Conservation (phyloP, 2,888 invertebrate species). For the Candidula unifasciata region DNA sequence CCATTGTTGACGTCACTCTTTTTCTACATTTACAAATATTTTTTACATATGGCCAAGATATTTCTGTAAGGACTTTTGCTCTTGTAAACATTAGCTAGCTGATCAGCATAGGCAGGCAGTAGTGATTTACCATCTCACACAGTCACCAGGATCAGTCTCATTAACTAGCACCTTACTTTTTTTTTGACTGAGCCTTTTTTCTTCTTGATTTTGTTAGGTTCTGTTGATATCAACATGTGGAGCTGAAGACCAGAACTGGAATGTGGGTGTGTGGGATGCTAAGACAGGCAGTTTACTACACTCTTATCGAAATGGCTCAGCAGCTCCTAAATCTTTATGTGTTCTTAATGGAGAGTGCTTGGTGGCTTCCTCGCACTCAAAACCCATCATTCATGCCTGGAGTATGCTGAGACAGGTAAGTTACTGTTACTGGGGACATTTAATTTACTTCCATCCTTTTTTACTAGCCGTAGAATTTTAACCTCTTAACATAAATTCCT, state of each 20-base stretch:
- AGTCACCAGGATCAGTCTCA: too few species aligned
- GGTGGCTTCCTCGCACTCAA: slow-evolving; percentile 44
- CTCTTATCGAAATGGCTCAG: slow-evolving; percentile 46
- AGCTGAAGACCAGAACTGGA: slow-evolving; percentile 41
- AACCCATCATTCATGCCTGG: slow-evolving; percentile 51
- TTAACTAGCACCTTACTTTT: not conserved
- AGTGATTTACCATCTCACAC: too few species aligned
- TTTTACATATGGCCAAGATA: too few species aligned
- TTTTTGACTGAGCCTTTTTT: not conserved
- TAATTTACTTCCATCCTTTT: too few species aligned
- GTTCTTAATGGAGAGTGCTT: slow-evolving; percentile 41
- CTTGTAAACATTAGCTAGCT: too few species aligned
- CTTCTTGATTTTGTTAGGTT: slow-evolving; percentile 18
- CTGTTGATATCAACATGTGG: slow-evolving; percentile 35
- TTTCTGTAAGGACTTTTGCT: too few species aligned
- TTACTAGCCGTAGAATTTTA: too few species aligned
- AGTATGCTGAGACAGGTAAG: slow-evolving; percentile 46
- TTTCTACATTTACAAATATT: too few species aligned
- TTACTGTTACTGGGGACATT: not conserved
- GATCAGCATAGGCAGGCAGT: too few species aligned
- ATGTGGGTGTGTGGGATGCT: slow-evolving; percentile 49
- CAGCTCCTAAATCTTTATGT: slow-evolving; percentile 29
- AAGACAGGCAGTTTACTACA: slow-evolving; percentile 48
- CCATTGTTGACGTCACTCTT: too few species aligned
- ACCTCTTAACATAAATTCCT: too few species aligned